Conservation (phyloP, 2,888 invertebrate species). For the Ophonus ardosiacus region DNA sequence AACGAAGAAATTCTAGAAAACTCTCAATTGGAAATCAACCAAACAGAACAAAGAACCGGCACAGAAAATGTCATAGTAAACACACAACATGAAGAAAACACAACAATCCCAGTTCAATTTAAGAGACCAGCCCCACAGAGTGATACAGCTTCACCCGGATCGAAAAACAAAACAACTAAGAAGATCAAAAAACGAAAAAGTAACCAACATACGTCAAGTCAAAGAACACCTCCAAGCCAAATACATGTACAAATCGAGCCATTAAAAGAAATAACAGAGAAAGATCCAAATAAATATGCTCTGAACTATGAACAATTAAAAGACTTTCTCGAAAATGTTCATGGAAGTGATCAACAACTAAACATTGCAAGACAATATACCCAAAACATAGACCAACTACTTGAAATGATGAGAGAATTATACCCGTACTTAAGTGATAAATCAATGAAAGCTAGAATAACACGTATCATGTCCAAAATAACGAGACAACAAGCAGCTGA, state of each 20-base stretch:
- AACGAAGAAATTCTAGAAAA: not conserved
- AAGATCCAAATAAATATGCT: not conserved
- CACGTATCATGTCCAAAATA: no score
- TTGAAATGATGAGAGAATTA: not conserved
- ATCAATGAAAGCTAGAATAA: no score
- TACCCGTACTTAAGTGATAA: not conserved
- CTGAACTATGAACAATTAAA: not conserved
- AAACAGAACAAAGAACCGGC: not conserved
- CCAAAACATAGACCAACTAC: not conserved
- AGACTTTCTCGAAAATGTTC: conserved; percentile 8
- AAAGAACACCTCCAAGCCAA: not conserved
- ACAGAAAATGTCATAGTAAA: not conserved
- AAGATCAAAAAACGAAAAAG: not conserved
- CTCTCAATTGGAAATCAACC: not conserved
- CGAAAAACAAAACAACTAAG: not conserved
- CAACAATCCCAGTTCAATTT: not conserved
- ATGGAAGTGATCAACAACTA: not conserved
- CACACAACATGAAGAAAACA: not conserved
- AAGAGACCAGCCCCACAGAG: not conserved
- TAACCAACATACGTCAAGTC: not conserved
- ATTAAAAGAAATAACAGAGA: not conserved
- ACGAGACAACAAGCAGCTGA: no score
- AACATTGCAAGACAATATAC: conserved; percentile 1
- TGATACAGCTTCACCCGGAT: not conserved
- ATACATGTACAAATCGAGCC: not conserved